Evolutionary conservation across 2,113 vertebrate species (phyloP), one percentile per base, ranked within the genome.

Genomic region (Neolamprologus fasciatus): DNA sequence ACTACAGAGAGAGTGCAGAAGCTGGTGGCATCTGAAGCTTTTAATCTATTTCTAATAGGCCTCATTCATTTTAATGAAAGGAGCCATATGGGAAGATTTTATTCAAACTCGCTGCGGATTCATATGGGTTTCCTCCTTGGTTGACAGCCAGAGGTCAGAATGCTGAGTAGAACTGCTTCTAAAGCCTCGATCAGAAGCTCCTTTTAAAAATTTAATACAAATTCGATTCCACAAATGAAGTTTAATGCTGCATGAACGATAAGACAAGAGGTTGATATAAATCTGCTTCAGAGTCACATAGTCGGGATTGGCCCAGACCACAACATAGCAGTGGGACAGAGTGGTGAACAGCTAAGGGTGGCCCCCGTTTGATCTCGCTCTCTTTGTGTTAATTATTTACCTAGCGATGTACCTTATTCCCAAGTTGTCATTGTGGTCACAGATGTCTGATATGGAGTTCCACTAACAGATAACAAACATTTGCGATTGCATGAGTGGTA

Each of bases 11-110:
- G 90, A 87, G 89, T 3, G 54, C 81, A 87, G 66, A 83, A 85
- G 82, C 61, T 87, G 84, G 87, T 81, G 83, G 83, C 92, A 91
- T 94, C 93, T 93, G 91, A 94, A 93, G 94, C 93, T 87, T 95
- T 95, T 95, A 93, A 94, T 96, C 90, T 88, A 80, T 81, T 90
- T 85, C 90, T 94, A 93, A 95, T 92, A 86, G 89, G 92, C 79
- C 88, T 93, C 91, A 89, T 95, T 95, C 85, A 86, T 94, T 93
- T 92, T 94, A 91, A 95, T 94, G 91, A 95, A 93, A 87, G 91
- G 79, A 91, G 89, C 92, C 94, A 93, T 92, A 92, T 93, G 92
- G 92, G 83, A 81, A 88, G 85, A 89, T 92, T 93, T 94, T 35
- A 90, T 91, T 94, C 86, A 87, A 80, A 84, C 47, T 87, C 17